Conservation (phyloP, 2,797 vertebrate genomes). For the Agapornis canus region DNA sequence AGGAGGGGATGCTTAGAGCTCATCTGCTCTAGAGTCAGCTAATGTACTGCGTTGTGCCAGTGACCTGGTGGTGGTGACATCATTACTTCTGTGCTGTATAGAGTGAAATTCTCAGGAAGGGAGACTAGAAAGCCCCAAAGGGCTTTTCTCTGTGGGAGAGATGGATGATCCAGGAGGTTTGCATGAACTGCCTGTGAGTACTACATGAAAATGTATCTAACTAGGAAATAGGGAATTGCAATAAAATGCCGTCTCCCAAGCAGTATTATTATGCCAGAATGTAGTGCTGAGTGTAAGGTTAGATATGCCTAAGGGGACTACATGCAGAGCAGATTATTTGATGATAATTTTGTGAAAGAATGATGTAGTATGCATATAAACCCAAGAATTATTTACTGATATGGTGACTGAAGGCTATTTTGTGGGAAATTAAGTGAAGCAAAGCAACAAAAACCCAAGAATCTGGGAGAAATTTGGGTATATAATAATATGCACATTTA, state of each 20-base stretch:
- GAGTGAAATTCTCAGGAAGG: background rate
- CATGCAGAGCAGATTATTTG: background rate
- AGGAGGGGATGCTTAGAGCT: background rate
- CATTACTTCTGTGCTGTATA: background rate
- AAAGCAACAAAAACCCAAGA: background rate
- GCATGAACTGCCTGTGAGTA: slow-evolving; percentile 78
- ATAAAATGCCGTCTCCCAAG: background rate
- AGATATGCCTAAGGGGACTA: background rate
- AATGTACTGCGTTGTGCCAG: background rate
- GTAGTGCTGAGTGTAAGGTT: background rate
- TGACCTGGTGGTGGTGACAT: background rate
- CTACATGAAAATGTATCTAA: slow-evolving; percentile 48
- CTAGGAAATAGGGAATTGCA: background rate
- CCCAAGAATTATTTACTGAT: background rate
- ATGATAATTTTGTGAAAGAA: background rate
- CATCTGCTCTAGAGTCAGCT: background rate
- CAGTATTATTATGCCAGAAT: background rate
- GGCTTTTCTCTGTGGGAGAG: background rate
- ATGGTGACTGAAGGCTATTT: background rate
- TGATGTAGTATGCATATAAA: background rate
- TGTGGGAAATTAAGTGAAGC: background rate
- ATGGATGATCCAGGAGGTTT: slow-evolving; percentile 78
- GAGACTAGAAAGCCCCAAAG: background rate
- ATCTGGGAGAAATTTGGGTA: background rate
- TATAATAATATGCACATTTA: background rate